phyloP scores from a whole-genome alignment of 2,888 invertebrate species.

The Cabera pusaria region DNA sequence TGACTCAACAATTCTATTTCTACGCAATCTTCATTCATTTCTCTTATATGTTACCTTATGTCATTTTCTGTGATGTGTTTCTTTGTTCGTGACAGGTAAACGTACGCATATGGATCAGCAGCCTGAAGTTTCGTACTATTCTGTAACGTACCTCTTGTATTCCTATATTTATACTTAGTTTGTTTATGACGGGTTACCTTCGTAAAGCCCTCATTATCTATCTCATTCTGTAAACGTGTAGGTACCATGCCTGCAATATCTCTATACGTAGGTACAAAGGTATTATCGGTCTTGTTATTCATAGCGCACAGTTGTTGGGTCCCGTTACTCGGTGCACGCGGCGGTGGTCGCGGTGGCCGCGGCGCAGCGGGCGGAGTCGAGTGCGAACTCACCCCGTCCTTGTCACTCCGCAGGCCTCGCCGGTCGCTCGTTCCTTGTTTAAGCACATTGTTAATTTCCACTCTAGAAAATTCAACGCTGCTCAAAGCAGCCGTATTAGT shows the following conservation, averaged over 20 bases:
- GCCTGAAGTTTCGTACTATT: constrained; percentile 12
- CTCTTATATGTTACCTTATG: constrained; percentile 10
- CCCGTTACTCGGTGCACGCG: too few relatives aligned
- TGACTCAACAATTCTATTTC: constrained; percentile 14
- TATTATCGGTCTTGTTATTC: background rate
- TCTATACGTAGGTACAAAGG: constrained; percentile 2
- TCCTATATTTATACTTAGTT: constrained; percentile 12
- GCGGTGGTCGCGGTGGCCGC: background rate
- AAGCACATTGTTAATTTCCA: too few relatives aligned
- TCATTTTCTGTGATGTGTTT: constrained; percentile 11
- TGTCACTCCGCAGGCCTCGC: too few relatives aligned
- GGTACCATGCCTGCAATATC: background rate
- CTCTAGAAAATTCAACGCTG: too few relatives aligned
- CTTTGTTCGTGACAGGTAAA: constrained; percentile 15
- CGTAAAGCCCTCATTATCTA: too few relatives aligned
- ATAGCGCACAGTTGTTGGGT: too few relatives aligned
- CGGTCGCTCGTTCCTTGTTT: too few relatives aligned
- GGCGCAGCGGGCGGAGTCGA: background rate
- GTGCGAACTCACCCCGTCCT: background rate
- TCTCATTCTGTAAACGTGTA: too few relatives aligned
- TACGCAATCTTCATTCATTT: constrained; percentile 17
- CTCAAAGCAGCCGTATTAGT: too few relatives aligned
- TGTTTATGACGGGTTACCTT: constrained; percentile 10
- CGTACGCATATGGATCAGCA: constrained; percentile 15
- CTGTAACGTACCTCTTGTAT: constrained; percentile 14